Base-by-base conservation (phyloP, 2,113 vertebrate genomes). In the Lonchura striata region DNA sequence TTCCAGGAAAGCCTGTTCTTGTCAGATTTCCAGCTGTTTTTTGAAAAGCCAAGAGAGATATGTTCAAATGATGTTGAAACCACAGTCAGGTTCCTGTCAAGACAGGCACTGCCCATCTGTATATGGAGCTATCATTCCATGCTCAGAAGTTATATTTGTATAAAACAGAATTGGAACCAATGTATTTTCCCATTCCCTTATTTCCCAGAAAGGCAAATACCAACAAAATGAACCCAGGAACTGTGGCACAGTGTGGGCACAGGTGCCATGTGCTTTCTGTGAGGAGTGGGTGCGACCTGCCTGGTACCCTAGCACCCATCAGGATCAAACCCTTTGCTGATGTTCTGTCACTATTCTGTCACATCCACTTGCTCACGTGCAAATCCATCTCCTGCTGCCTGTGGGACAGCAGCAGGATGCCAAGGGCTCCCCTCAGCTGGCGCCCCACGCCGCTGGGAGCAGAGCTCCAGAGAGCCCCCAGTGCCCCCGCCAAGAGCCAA, bases 1-100 rank as follows among this genome's bases (percentile, higher is more conserved):
- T 91, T 82, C 53, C 60, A 93, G 85, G 66, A 94, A 92, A 83
- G 37, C 39, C 33, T 35, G 72, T 95, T 92, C 85, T 78, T 88
- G 68, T 81, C 87, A 71, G 63, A 39, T 70, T 69, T 92, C 84
- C 95, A 91, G 53, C 11, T 7, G 7, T 5, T 59, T 78, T 84
- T 69, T 57, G 63, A n/a, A 56, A 70, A 90, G 39, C 63, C 70
- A 27, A 31, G 42, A 37, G 37, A 75, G 63, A 78, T 1, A 19
- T 7, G 27, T 68, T 93, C 35, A 77, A 39, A n/a, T 27, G 37
- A 44, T 93, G 78, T 42, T 65, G 78, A 78, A 88, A 80, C n/a
- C 71, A 37, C 30, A 41, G 71, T 39, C 75, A 91, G 82, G 71
- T 42, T 71, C 75, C 66, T 82, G 66, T 31, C 64, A 41, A 41